Base-by-base conservation (phyloP, 2,113 vertebrate species). In the Heterotis niloticus region DNA sequence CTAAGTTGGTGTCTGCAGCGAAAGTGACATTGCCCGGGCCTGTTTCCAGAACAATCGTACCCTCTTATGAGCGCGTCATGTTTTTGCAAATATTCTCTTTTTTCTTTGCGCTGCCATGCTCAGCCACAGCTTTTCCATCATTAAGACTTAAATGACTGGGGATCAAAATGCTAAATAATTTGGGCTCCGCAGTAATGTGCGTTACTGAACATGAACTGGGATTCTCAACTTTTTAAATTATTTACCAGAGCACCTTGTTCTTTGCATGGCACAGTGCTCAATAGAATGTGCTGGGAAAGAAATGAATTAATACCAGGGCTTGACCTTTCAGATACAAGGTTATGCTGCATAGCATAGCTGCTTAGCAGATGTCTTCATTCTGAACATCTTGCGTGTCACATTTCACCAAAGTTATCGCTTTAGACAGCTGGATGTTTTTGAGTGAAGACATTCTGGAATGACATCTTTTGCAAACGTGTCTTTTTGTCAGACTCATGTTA, bases 371-470 rank as follows among this genome's bases (percentile, higher is more conserved):
- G 74, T 57, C 62, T 62, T 75, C n/a, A 75, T 62, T 24, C 57
- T 18, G 29, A 75, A 62, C 74, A 75, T 60, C 57, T 26, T 62
- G 12, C 74, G 14, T 29, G 28, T 62, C 74, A 2, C 14, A 23
- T 24, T 72, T 72, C 54, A 52, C 54, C 54, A 51, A 17, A 72
- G 20, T 34, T 72, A 72, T 72, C 24, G 69, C 14, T 72, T n/a
- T 54, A 72, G 69, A 72, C 69, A 72, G 69, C 69, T 72, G 69
- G 69, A 72, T 72, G 52, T 51, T 72, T 72, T 72, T 23, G 24
- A 75, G 18, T n/a, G 74, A 29, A 51, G 34, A 34, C 51, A 72
- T 72, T 72, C 69, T 44, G 34, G 7, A 44, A 7, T 44, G 7
- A 2, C 34, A 44, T 44, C 34, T 44, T 44, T 44, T 7, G 3